Conservation (phyloP, 2,888 invertebrate genomes). For the Caenorhabditis virilis region DNA sequence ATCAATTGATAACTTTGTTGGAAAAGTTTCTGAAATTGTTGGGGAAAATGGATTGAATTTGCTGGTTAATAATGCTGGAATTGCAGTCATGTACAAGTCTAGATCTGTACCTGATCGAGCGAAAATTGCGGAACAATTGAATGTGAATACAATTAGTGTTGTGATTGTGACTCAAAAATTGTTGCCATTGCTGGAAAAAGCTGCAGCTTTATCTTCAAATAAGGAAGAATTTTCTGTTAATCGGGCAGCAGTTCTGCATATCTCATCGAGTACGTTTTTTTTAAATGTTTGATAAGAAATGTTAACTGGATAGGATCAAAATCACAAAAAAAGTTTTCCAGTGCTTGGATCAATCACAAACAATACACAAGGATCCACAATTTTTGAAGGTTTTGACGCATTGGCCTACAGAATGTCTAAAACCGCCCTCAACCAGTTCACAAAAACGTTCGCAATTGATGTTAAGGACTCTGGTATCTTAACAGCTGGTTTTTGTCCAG, state of each 20-base stretch:
- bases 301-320: too few relatives aligned
- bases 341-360: not conserved
- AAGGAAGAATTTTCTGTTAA: conserved; percentile 6
- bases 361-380: too few relatives aligned
- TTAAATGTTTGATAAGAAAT: too few relatives aligned
- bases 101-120: conserved; percentile 68
- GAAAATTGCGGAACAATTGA: conserved; percentile 76
- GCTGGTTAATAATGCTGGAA: too few relatives aligned
- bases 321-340: not conserved
- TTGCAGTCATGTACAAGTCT: not conserved
- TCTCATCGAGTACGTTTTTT: conserved; percentile 27
- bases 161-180: conserved; percentile 40
- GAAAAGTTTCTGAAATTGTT: conserved; percentile 11
- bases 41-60: conserved; percentile 12
- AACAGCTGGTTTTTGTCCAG: conserved; percentile 41
- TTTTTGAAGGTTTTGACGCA: too few relatives aligned
- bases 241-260: conserved; percentile 34
- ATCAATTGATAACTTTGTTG: conserved; percentile 29
- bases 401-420: not conserved
- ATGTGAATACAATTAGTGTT: conserved; percentile 75
- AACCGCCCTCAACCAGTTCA: conserved; percentile 50
- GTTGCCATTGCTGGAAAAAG: conserved; percentile 31
- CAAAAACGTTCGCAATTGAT: conserved; percentile 40
- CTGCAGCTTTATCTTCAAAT: conserved; percentile 5
- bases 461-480: conserved; percentile 28